phyloP scores from a whole-genome alignment of 2,888 invertebrate species.

The Gymnoscelis rufifasciata region DNA sequence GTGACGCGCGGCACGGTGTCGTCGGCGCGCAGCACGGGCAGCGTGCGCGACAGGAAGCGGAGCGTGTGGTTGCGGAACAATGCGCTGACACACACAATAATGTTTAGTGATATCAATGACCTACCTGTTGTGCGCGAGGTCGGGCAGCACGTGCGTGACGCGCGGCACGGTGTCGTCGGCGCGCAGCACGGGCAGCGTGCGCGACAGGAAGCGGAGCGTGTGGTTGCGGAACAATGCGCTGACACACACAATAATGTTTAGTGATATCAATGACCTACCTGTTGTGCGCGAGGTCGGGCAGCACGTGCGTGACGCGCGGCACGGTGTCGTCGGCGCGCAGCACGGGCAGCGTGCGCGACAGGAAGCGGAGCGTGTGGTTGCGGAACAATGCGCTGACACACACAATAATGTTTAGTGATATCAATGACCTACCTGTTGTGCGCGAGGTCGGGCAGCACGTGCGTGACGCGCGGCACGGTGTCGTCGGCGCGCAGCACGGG shows the following conservation, averaged over 20 bases:
- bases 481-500: constrained; percentile 65
- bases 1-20: constrained; percentile 94
- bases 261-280: no score
- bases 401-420: no score
- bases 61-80: no score
- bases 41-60: no score
- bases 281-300: constrained; percentile 29
- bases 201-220: constrained; percentile 93
- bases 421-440: constrained; percentile 17
- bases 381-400: no score
- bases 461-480: constrained; percentile 91
- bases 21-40: constrained; percentile 12
- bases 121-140: constrained; percentile 41
- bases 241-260: no score
- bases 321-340: no score
- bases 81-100: no score
- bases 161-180: constrained; percentile 88
- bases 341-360: no score
- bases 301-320: constrained; percentile 89
- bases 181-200: constrained; percentile 55
- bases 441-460: constrained; percentile 60
- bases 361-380: no score
- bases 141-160: constrained; percentile 82
- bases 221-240: no score
- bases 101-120: no score